Conservation (phyloP, 2,797 vertebrate species). For the Acanthiza pusilla region DNA sequence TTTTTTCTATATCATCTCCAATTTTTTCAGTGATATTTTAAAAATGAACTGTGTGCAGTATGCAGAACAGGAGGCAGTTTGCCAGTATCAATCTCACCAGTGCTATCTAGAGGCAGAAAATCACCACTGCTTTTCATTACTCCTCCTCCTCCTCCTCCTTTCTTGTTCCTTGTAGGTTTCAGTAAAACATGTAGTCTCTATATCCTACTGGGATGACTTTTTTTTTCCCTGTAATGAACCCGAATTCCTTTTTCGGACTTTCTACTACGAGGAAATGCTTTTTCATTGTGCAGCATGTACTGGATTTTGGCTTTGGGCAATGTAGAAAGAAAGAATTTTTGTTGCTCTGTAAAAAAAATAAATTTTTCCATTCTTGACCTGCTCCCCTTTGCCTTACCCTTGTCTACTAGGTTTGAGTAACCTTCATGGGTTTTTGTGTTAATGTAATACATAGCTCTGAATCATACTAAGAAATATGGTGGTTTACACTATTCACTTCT, state of each 20-base stretch:
- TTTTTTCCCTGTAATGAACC: not conserved
- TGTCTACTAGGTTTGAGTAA: not conserved
- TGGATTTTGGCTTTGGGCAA: not conserved
- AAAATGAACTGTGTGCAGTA: not conserved
- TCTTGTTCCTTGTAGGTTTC: not conserved
- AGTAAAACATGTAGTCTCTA: not conserved
- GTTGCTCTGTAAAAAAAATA: not conserved
- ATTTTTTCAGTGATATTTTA: not conserved
- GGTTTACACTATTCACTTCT: not conserved
- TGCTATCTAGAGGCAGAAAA: conserved; percentile 9
- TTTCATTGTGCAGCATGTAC: not conserved
- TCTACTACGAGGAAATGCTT: not conserved
- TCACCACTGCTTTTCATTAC: not conserved
- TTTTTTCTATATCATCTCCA: not conserved
- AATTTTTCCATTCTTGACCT: not conserved
- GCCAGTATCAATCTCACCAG: not conserved
- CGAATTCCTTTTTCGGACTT: not conserved
- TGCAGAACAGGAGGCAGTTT: not conserved
- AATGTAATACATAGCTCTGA: not conserved
- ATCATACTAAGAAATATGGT: not conserved
- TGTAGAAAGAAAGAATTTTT: not conserved
- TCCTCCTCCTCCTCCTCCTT: not conserved
- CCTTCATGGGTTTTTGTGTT: fast-evolving
- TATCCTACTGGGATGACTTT: not conserved
- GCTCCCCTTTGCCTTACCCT: not conserved